These are phyloP conservation scores for Xyliphius kryptos DNA, from an alignment of 2,113 vertebrate species.

Conservation along the genomic window DNA sequence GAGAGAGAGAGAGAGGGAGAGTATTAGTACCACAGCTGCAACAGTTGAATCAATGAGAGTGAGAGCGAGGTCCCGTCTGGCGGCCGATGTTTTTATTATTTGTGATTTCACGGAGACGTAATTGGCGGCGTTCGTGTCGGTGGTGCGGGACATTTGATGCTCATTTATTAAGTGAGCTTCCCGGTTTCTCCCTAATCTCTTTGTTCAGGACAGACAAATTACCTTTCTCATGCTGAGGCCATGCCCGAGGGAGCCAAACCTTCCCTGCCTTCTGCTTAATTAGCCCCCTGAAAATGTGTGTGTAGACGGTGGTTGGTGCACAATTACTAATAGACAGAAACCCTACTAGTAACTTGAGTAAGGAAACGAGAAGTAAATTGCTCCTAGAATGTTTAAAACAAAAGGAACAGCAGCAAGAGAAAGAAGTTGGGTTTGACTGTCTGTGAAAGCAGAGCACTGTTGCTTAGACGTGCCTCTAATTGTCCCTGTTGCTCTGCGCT, in stretches of 20 bases:
- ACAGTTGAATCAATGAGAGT: constrained; percentile 24
- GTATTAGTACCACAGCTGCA: not conserved
- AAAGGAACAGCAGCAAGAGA: constrained; percentile 50
- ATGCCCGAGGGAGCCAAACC: constrained; percentile 88
- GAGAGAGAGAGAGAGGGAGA: not conserved
- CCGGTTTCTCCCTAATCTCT: constrained; percentile 88
- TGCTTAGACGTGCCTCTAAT: constrained; percentile 43
- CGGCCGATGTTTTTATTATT: constrained; percentile 57
- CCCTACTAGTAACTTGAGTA: constrained; percentile 85
- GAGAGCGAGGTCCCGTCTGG: constrained; percentile 42
- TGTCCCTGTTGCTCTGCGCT: constrained; percentile 55
- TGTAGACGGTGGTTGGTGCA: constrained; percentile 56
- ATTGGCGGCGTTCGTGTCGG: constrained; percentile 79
- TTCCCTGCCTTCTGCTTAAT: constrained; percentile 95
- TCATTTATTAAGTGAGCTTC: constrained; percentile 94
- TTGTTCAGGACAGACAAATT: constrained; percentile 99
- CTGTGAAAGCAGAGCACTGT: constrained; percentile 44
- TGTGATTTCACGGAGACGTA: constrained; percentile 66
- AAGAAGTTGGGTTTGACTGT: constrained; percentile 69
- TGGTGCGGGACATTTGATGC: constrained; percentile 82
- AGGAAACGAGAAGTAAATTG: constrained; percentile 74
- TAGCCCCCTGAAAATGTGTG: constrained; percentile 76
- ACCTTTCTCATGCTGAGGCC: constrained; percentile 90
- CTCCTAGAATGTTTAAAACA: constrained; percentile 62
- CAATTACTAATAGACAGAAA: constrained; percentile 88